These are phyloP conservation scores for Acanthacorydalis orientalis DNA, from an alignment of 2,888 invertebrate species.

Conservation along the genomic window DNA sequence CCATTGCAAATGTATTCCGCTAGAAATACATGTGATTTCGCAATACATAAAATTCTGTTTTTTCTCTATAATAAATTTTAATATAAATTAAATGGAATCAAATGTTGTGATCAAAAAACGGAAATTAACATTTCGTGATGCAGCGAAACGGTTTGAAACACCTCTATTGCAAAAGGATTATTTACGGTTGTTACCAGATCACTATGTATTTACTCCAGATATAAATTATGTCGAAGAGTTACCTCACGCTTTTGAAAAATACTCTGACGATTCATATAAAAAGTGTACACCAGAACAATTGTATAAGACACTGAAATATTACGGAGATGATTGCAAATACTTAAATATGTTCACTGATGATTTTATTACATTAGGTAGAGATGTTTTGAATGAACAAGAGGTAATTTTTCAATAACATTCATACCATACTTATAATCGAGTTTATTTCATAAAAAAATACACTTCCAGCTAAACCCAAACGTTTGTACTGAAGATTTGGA, in stretches of 20 bases:
- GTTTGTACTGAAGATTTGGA: no score
- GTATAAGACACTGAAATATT: not conserved
- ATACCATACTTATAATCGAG: no score
- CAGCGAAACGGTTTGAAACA: not conserved
- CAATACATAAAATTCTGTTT: no score
- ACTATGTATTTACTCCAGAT: not conserved
- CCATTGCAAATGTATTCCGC: no score
- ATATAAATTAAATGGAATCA: no score
- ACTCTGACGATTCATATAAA: not conserved
- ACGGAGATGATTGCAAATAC: not conserved
- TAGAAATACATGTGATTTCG: no score
- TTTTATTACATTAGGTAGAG: not conserved
- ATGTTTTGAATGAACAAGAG: not conserved
- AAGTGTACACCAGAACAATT: not conserved
- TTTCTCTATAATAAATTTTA: no score
- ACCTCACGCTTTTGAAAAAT: not conserved
- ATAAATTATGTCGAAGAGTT: not conserved
- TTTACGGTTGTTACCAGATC: not conserved
- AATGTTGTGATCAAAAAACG: no score
- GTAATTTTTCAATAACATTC: not conserved
- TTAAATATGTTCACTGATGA: not conserved
- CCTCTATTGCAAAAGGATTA: not conserved
- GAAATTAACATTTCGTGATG: not conserved
- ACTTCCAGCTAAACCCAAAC: no score
- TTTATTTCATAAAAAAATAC: no score